Evolutionary conservation across 2,797 vertebrate species (phyloP).

Genomic region (Spinibarbus caldwelli): DNA sequence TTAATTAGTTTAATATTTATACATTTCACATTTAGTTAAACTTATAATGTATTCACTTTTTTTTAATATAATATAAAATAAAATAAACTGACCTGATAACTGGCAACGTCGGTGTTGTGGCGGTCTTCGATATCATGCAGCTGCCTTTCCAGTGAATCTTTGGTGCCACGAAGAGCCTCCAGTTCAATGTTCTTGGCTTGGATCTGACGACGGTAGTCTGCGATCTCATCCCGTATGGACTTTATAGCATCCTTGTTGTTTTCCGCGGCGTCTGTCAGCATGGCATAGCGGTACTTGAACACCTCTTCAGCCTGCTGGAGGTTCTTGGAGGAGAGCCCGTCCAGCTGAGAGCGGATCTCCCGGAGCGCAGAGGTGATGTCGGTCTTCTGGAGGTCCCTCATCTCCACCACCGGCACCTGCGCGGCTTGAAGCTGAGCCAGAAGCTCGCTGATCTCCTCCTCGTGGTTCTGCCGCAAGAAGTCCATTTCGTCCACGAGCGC

Average conservation of each 20-base stretch:
- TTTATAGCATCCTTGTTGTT: conserved; percentile 96
- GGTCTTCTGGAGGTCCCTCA: conserved; percentile 83
- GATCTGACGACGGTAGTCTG: conserved; percentile 94
- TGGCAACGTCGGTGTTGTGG: conserved; percentile 88
- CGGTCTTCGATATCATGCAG: conserved; percentile 94
- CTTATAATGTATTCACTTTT: too few species aligned
- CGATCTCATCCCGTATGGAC: conserved; percentile 93
- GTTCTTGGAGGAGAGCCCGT: conserved; percentile 90
- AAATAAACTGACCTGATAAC: conserved; percentile 85
- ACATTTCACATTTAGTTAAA: not conserved
- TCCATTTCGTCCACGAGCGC: conserved; percentile 85
- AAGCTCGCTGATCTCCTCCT: conserved; percentile 85
- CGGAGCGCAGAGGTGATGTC: conserved; percentile 86
- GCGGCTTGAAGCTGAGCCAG: conserved; percentile 86
- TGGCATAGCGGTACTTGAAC: conserved; percentile 91
- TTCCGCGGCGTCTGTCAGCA: conserved; percentile 92
- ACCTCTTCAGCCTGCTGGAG: conserved; percentile 93
- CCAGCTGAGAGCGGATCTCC: conserved; percentile 88
- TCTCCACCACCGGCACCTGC: conserved; percentile 82
- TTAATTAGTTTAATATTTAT: not conserved
- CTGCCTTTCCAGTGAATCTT: conserved; percentile 94
- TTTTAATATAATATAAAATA: too few species aligned
- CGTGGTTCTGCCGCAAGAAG: conserved; percentile 83
- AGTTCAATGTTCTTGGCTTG: conserved; percentile 94
- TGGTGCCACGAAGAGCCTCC: conserved; percentile 91